A percentile compares a stretch with the other conserved stretches of the same genome.
These are phyloP conservation scores for Crematogaster levior DNA, from an alignment of 2,888 invertebrate species.

Conservation along the genomic window DNA sequence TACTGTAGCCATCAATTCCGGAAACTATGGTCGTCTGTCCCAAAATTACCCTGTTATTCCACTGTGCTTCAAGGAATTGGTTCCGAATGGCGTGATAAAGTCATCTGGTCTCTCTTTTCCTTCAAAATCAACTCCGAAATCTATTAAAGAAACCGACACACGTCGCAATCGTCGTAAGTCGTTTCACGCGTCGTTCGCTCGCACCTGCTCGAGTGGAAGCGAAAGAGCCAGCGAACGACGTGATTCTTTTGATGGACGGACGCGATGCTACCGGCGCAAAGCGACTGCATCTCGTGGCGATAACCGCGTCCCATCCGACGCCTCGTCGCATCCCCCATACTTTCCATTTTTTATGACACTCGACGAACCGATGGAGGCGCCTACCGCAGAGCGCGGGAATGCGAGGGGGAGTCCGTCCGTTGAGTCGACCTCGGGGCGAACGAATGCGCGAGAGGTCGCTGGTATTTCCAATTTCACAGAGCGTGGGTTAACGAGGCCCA, in stretches of 20 bases:
- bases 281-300: conserved; percentile 59
- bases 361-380: conserved; percentile 52
- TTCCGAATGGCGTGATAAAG: conserved; percentile 24
- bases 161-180: conserved; percentile 48
- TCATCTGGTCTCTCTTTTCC: conserved; percentile 3
- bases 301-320: conserved; percentile 56
- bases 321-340: neutral
- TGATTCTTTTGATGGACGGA: conserved; percentile 14
- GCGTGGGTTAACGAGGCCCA: conserved; percentile 85
- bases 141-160: conserved; percentile 44
- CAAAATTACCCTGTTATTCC: conserved; percentile 46
- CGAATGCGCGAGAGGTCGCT: conserved; percentile 64
- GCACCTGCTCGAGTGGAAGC: conserved; percentile 46
- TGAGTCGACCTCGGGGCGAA: conserved; percentile 25
- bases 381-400: conserved; percentile 50
- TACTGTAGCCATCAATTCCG: conserved; percentile 16
- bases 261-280: conserved; percentile 48
- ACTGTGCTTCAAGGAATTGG: conserved; percentile 14
- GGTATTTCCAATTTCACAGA: conserved; percentile 86
- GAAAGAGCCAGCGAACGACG: conserved; percentile 40
- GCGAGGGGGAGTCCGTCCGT: neutral
- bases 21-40: conserved; percentile 32
- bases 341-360: conserved; percentile 71
- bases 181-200: conserved; percentile 49
- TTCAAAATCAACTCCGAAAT: conserved; percentile 12